phyloP scores from a whole-genome alignment of 1,140 invertebrate species.

The Heliconius congener region DNA sequence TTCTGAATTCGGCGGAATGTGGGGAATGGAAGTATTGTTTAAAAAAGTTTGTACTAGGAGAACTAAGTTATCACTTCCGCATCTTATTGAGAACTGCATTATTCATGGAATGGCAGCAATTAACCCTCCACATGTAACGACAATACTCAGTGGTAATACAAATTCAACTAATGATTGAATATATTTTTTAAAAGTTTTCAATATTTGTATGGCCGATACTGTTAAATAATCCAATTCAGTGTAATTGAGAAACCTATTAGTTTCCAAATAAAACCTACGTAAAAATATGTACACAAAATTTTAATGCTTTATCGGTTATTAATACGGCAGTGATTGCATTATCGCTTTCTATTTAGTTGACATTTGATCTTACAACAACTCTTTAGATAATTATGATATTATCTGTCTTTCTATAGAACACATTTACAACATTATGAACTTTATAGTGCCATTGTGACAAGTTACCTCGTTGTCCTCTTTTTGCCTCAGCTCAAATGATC shows the following conservation, averaged over 20 bases:
- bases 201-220: too few species aligned
- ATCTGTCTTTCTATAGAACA: background rate
- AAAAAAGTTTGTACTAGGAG: too few species aligned
- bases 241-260: background rate
- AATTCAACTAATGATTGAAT: too few species aligned
- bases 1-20: too few species aligned
- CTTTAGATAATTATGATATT: background rate
- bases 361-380: background rate
- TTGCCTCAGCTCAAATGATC: background rate
- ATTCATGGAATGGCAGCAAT: too few species aligned
- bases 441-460: background rate
- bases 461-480: background rate
- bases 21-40: too few species aligned
- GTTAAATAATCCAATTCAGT: background rate
- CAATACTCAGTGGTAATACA: too few species aligned
- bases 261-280: too few species aligned
- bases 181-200: too few species aligned
- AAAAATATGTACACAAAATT: background rate
- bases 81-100: too few species aligned
- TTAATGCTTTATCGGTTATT: background rate
- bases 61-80: too few species aligned
- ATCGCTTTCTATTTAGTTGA: slow-evolving; percentile 9
- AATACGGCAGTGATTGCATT: background rate
- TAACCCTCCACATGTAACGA: too few species aligned
- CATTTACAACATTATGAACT: background rate